These are phyloP conservation scores for Rhinichthys osculus DNA, from an alignment of 2,797 vertebrate species.

Conservation along the genomic window DNA sequence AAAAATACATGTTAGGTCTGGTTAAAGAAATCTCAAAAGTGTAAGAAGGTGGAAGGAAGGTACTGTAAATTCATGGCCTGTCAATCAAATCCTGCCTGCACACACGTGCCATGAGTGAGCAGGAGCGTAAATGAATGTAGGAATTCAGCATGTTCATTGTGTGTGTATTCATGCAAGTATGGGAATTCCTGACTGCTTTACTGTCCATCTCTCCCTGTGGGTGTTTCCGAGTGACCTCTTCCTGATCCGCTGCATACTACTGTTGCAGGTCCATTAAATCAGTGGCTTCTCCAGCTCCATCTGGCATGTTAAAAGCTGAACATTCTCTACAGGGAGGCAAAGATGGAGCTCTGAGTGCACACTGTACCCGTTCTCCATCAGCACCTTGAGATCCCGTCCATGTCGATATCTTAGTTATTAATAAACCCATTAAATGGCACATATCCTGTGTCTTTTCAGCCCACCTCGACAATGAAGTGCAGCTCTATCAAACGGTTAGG, in stretches of 20 bases:
- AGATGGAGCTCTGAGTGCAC: constrained; percentile 26
- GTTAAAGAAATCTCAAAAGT: background rate
- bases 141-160: background rate
- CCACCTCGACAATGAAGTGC: constrained; percentile 1
- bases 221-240: constrained; percentile 25
- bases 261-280: constrained; percentile 47
- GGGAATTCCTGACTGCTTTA: background rate
- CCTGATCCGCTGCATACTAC: constrained; percentile 7
- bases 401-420: constrained; percentile 53
- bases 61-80: background rate
- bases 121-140: background rate
- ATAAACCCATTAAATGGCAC: constrained; percentile 52
- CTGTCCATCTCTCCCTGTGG: constrained; percentile 28
- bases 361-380: constrained; percentile 21
- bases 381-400: constrained; percentile 23
- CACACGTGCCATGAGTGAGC: background rate
- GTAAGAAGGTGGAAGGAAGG: background rate
- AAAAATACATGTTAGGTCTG: background rate
- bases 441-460: constrained; percentile 35
- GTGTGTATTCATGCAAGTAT: background rate
- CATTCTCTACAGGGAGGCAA: constrained; percentile 64
- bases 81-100: background rate
- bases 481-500: constrained; percentile 18
- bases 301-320: constrained; percentile 64
- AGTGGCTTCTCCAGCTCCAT: constrained; percentile 19